Evolutionary conservation across 2,797 vertebrate species (phyloP), one percentile per base, ranked within the genome.

Genomic region (Dallia pectoralis): DNA sequence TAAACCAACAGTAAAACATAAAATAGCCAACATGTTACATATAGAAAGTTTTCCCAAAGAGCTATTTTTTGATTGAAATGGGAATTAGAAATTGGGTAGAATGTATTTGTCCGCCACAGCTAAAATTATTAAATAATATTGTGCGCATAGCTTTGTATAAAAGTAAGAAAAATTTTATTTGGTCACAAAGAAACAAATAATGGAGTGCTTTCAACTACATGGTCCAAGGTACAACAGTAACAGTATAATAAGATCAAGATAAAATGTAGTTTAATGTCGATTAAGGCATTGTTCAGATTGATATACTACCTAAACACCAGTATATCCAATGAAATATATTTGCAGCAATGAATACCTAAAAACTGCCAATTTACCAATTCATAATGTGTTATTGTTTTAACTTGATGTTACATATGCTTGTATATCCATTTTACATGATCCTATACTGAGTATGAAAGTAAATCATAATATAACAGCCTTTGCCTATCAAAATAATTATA

Each of bases 161-260:
- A 12, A 14, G 14, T 36, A 36, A 36, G 3, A 44, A 44, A 12
- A 14, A 44, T 11, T 4, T 7, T 12, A 44, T 44, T 2, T 44
- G 40, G 40, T 44, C 40, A 44, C 40, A 14, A 1, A 40, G 11
- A 9, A 40, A 40, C n/a, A 40, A 14, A 44, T 14, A 44, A 44
- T 40, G 61, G 0, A 4, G 0, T 22, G 68, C 19, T 73, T 84
- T 82, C 76, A 69, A 85, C 66, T 82, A 82, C 63, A 74, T 77
- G 84, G 79, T 72, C 40, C 83, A 84, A 15, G 74, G 77, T 0
- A 80, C 83, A 36, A 72, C 14, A 14, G 76, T 87, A 53, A 85
- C 80, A 0, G 77, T 82, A 22, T 69, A 77, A 59, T 81, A 79
- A 77, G 87, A 82, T 87, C 83, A 82, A 77, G 78, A 67, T 4